Evolutionary conservation across 2,113 vertebrate species (phyloP), one percentile per base, ranked within the genome.

Genomic region (Saguinus midas): DNA sequence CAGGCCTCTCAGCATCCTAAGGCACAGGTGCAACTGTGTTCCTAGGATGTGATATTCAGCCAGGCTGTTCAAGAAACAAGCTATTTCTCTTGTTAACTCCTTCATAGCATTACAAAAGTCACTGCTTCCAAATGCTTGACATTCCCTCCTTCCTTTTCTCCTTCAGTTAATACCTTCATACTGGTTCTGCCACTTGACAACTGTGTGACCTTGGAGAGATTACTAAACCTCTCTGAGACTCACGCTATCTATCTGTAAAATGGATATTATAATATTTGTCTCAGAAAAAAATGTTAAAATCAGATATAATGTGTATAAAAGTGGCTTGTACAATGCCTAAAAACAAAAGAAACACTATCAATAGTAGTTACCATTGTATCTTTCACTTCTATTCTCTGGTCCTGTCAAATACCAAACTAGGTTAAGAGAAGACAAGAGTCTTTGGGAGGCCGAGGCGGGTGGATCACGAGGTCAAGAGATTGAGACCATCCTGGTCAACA

Each of bases 271-370:
- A 89, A 68, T 35, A 87, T 55, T 78, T 92, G 94, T 57, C 64
- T 86, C 73, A 83, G 32, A 89, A 81, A 91, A 91, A n/a, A 45
- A n/a, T 83, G 40, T 95, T 93, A 64, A 96, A 87, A 94, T 96
- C 12, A 52, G 7, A 57, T 9, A 86, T 10, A 48, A 48, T 70
- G 87, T 2, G 57, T 37, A 76, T 75, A 61, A 86, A 64, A 85
- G 85, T 45, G 50, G 25, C 40, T 76, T 70, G 3, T 37, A 72
- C 21, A 78, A 13, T 90, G 29, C 40, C 66, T 55, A 48, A 55
- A 70, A 68, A 92, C 12, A 83, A 18, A 23, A 43, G 90, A 23
- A 76, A 17, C 40, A 90, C 18, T 86, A 68, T 27, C 23, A 90
- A n/a, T 11, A 57, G 10, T 64, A 29, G 20, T 72, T 87, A 86